phyloP scores from a whole-genome alignment of 2,113 vertebrate species.

The Sakesphorus luctuosus region DNA sequence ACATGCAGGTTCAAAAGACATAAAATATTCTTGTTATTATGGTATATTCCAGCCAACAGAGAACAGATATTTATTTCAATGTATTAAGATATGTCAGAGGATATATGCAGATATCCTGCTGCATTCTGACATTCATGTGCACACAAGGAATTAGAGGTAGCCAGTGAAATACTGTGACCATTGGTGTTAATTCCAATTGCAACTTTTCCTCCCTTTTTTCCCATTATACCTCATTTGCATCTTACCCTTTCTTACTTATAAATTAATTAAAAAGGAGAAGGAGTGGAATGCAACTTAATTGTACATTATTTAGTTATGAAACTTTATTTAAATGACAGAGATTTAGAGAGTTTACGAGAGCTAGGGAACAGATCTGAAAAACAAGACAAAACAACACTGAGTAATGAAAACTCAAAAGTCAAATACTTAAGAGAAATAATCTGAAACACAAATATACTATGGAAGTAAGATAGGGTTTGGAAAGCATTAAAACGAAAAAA shows the following conservation, averaged over 20 bases:
- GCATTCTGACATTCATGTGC: background rate
- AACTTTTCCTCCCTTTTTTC: background rate
- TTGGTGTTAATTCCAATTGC: slow-evolving; percentile 26
- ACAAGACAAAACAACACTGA: background rate
- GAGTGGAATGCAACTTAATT: slow-evolving; percentile 41
- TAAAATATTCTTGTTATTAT: background rate
- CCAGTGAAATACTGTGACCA: slow-evolving; percentile 4
- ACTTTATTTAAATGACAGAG: slow-evolving; percentile 57
- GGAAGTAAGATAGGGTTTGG: slow-evolving; percentile 30
- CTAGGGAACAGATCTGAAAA: background rate
- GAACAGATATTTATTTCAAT: background rate
- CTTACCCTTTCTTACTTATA: background rate
- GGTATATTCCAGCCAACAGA: background rate
- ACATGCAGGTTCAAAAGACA: background rate
- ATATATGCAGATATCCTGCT: background rate
- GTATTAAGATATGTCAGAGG: background rate
- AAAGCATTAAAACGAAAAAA: background rate
- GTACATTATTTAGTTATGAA: slow-evolving; percentile 58
- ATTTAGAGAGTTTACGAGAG: slow-evolving; percentile 35
- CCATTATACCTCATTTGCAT: background rate
- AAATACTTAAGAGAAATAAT: slow-evolving; percentile 56
- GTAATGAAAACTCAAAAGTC: slow-evolving; percentile 34
- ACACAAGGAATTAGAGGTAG: background rate
- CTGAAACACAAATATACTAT: slow-evolving; percentile 50
- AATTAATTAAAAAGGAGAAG: background rate